Conservation (phyloP, 92 coral and sea anemone species). For the Epizoanthus stellaris region DNA sequence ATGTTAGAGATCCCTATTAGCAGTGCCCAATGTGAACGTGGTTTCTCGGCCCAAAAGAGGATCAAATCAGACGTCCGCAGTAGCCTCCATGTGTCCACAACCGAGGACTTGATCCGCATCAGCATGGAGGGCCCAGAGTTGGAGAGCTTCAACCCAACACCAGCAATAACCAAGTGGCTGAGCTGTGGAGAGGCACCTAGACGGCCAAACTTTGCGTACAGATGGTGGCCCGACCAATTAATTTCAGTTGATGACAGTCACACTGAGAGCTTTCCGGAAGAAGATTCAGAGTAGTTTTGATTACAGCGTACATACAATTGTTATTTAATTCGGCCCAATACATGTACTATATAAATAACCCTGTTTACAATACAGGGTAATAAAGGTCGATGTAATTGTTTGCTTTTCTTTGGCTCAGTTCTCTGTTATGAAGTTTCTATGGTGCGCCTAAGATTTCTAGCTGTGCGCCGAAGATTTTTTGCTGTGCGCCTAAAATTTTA, state of each 20-base stretch:
- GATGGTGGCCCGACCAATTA: slow-evolving; percentile 36
- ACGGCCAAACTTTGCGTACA: slow-evolving; percentile 30
- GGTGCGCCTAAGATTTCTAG: no score
- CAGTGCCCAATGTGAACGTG: no score
- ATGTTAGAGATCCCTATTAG: background rate
- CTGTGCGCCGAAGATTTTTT: no score
- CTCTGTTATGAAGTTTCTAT: no score
- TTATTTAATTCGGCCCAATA: background rate
- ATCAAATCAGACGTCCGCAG: background rate
- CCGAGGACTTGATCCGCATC: background rate
- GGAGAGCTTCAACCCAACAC: slow-evolving; percentile 39
- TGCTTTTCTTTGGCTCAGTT: no score
- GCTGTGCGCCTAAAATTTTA: no score
- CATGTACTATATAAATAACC: no score
- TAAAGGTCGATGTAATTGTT: no score
- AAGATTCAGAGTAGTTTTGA: background rate
- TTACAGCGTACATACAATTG: background rate
- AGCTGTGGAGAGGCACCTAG: slow-evolving; percentile 43
- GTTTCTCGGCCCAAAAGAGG: no score
- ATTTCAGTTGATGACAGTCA: slow-evolving; percentile 13
- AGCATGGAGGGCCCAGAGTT: slow-evolving; percentile 47
- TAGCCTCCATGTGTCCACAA: background rate
- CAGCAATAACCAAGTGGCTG: slow-evolving; percentile 37
- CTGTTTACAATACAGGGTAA: no score
- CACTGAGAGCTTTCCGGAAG: slow-evolving; percentile 8